Evolutionary conservation across 2,113 vertebrate species (phyloP).

Genomic region (Chloropsis hardwickii): DNA sequence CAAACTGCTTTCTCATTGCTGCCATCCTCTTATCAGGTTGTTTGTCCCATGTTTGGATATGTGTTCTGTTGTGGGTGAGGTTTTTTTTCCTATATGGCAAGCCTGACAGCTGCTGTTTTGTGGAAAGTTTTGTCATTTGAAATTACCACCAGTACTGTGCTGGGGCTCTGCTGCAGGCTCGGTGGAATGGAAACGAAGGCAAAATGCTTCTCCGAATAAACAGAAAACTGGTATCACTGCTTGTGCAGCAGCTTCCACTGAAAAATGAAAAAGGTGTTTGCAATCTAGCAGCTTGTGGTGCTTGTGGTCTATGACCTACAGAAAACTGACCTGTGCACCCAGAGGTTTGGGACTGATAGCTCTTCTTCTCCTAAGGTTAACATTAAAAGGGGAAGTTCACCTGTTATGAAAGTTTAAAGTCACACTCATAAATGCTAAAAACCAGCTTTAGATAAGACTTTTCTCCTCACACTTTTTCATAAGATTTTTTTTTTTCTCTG

Average conservation of each 20-base stretch:
- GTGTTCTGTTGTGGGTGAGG: background rate
- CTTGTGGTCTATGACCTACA: background rate
- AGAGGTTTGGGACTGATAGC: background rate
- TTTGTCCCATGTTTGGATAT: background rate
- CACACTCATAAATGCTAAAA: background rate
- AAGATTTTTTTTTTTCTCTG: accelerated
- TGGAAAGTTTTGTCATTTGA: background rate
- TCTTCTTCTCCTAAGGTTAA: background rate
- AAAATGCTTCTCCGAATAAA: background rate
- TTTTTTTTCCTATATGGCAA: background rate
- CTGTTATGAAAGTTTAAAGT: background rate
- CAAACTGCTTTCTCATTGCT: background rate
- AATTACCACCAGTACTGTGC: background rate
- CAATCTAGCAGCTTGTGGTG: too few species aligned
- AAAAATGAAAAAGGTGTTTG: background rate
- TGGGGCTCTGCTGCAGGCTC: background rate
- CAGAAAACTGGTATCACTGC: background rate
- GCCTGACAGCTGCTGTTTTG: background rate
- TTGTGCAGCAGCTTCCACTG: background rate
- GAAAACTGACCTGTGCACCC: background rate
- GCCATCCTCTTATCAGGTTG: background rate
- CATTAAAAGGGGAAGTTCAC: background rate
- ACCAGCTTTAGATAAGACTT: background rate
- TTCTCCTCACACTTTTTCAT: background rate
- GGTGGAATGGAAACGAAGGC: background rate